Conservation (phyloP, 2,797 vertebrate species). For the Harpagifer antarcticus region DNA sequence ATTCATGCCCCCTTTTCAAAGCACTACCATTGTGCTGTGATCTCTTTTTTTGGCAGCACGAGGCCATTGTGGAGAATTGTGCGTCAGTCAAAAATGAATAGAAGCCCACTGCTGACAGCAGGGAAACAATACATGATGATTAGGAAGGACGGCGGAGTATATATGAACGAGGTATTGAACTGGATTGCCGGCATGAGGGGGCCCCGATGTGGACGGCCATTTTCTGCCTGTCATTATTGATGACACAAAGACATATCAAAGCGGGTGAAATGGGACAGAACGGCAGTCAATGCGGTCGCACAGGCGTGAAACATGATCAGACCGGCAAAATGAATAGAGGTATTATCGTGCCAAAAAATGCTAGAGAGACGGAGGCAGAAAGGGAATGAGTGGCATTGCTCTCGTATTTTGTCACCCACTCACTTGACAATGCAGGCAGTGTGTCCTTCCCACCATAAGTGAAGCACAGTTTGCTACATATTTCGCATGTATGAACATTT, state of each 20-base stretch:
- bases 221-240: constrained; percentile 67
- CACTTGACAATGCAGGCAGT: constrained; percentile 57
- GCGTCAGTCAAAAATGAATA: constrained; percentile 57
- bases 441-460: constrained; percentile 46
- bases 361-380: constrained; percentile 35
- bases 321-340: constrained; percentile 66
- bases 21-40: constrained; percentile 52
- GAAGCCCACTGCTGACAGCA: constrained; percentile 54
- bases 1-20: constrained; percentile 56
- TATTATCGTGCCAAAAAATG: constrained; percentile 66
- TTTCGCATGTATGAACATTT: constrained; percentile 63
- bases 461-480: constrained; percentile 48
- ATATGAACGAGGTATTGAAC: constrained; percentile 28
- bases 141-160: constrained; percentile 6
- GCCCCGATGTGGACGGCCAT: constrained; percentile 38
- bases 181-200: constrained; percentile 31
- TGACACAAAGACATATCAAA: constrained; percentile 66
- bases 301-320: constrained; percentile 77
- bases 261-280: constrained; percentile 62
- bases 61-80: constrained; percentile 43
- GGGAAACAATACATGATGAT: constrained; percentile 28
- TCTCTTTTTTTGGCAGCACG: constrained; percentile 56
- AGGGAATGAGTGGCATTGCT: constrained; percentile 63
- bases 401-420: constrained; percentile 76
- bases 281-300: constrained; percentile 55